A percentile compares a stretch with the other conserved stretches of the same genome.
Evolutionary conservation across 2,888 invertebrate species (phyloP).

Genomic region (Endotricha flammealis): DNA sequence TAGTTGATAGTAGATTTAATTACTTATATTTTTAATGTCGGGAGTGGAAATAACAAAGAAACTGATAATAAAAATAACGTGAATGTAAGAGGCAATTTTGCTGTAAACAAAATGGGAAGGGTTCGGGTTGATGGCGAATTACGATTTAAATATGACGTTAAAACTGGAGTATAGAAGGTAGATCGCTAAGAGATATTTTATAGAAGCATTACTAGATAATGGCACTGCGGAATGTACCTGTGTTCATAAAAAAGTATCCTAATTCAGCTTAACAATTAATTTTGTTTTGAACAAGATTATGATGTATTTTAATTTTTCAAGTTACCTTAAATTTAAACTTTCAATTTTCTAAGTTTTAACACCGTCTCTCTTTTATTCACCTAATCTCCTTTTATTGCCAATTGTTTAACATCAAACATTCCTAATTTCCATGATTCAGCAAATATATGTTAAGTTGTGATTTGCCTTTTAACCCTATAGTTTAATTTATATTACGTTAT

Average conservation of each 20-base stretch:
- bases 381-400: slow-evolving; percentile 62
- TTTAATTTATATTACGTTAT: slow-evolving; percentile 37
- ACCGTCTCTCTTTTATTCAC: slow-evolving; percentile 43
- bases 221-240: slow-evolving; percentile 75
- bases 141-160: slow-evolving; percentile 30
- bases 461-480: slow-evolving; percentile 69
- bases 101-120: slow-evolving; percentile 26
- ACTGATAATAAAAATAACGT: slow-evolving; percentile 10
- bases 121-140: slow-evolving; percentile 27
- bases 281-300: slow-evolving; percentile 69
- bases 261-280: slow-evolving; percentile 61
- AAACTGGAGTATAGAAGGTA: slow-evolving; percentile 53
- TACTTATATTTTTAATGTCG: slow-evolving; percentile 26
- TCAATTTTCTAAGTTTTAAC: slow-evolving; percentile 51
- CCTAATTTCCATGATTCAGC: slow-evolving; percentile 54
- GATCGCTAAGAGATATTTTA: slow-evolving; percentile 50
- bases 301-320: slow-evolving; percentile 48
- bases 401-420: slow-evolving; percentile 41
- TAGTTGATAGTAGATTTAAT: slow-evolving; percentile 38
- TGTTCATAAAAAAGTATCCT: slow-evolving; percentile 73
- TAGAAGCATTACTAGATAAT: slow-evolving; percentile 68
- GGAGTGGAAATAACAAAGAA: slow-evolving; percentile 13
- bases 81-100: slow-evolving; percentile 20
- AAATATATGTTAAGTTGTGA: slow-evolving; percentile 75
- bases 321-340: slow-evolving; percentile 52